Evolutionary conservation across 1,140 invertebrate genomes (phyloP).

Genomic region (Brachionus paranguensis): DNA sequence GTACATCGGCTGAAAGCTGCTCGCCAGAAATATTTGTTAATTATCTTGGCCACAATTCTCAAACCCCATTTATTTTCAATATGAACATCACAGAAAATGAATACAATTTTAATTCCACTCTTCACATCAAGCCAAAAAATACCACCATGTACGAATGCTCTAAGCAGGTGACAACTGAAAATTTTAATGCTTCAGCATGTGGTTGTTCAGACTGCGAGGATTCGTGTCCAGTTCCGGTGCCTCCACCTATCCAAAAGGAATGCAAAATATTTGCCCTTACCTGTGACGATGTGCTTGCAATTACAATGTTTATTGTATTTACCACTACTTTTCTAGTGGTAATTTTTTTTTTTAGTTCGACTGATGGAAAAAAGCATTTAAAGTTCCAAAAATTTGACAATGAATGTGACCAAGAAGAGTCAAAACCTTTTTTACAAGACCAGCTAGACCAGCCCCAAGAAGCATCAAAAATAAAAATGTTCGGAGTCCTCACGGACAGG

Average conservation of each 20-base stretch:
- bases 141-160: constrained; percentile 1
- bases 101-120: neutral
- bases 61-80: constrained; percentile 30
- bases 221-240: constrained; percentile 8
- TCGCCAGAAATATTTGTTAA: neutral
- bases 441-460: neutral
- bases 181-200: constrained; percentile 13
- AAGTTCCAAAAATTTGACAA: neutral
- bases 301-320: neutral
- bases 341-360: neutral
- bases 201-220: constrained; percentile 37
- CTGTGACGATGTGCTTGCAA: neutral
- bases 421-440: neutral
- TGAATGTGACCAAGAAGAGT: neutral
- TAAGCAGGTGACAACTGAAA: neutral
- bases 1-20: constrained; percentile 2
- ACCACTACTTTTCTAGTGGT: neutral
- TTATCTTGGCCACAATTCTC: constrained; percentile 27
- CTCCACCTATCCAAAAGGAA: neutral
- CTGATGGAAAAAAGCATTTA: neutral
- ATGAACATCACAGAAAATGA: constrained; percentile 7
- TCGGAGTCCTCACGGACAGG: neutral
- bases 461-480: neutral
- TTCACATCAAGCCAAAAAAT: constrained; percentile 14
- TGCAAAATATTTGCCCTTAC: neutral